Percentiles rank a stretch among this genome's conserved stretches.
Evolutionary conservation across 1,140 invertebrate species (phyloP).

Genomic region (Antheraea mylitta): DNA sequence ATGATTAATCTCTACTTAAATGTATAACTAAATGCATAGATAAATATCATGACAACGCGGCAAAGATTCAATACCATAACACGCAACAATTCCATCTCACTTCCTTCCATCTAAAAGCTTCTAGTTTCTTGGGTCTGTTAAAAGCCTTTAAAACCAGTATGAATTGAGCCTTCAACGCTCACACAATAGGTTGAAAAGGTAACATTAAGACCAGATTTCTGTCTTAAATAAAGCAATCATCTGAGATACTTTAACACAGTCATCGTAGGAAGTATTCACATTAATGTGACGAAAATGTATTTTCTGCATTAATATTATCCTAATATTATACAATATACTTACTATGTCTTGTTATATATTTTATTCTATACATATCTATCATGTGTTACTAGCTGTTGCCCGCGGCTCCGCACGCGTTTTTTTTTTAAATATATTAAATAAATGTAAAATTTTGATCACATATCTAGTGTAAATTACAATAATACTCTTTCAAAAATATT

Average conservation of each 20-base stretch:
- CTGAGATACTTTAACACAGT: slow-evolving; percentile 36
- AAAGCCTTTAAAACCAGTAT: slow-evolving; percentile 48
- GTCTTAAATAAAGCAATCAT: slow-evolving; percentile 51
- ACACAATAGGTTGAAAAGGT: slow-evolving; percentile 52
- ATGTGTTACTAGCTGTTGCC: too few relatives aligned
- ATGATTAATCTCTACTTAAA: too few relatives aligned
- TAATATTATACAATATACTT: background rate
- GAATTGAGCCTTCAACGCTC: slow-evolving; percentile 44
- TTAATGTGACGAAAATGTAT: slow-evolving; percentile 2
- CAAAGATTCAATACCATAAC: slow-evolving; percentile 9
- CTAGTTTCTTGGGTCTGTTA: slow-evolving; percentile 54
- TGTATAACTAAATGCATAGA: too few relatives aligned
- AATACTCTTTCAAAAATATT: too few relatives aligned
- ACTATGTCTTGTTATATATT: too few relatives aligned
- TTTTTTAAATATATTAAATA: too few relatives aligned
- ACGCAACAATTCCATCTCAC: slow-evolving; percentile 38
- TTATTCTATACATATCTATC: too few relatives aligned
- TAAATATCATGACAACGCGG: background rate
- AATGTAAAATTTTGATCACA: too few relatives aligned
- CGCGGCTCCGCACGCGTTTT: too few relatives aligned
- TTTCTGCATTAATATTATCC: background rate
- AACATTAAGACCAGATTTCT: slow-evolving; percentile 57
- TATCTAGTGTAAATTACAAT: too few relatives aligned
- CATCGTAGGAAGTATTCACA: slow-evolving; percentile 4
- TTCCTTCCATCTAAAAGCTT: slow-evolving; percentile 56